Base-by-base conservation (phyloP, 2,888 invertebrate species). In the Idaea biselata region DNA sequence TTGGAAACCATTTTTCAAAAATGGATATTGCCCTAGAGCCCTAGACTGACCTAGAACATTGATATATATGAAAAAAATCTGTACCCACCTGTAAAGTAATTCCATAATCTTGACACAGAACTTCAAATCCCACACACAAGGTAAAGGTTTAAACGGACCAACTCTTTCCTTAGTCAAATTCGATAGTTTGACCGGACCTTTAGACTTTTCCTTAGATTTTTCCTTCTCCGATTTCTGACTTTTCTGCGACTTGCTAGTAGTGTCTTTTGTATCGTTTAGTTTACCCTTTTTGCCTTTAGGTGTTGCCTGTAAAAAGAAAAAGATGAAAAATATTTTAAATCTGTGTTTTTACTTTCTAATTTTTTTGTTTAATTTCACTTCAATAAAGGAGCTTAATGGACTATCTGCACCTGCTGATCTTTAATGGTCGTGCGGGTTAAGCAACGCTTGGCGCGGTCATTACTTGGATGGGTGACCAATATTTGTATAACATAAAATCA, bases 141-240 rank as follows among this genome's bases (percentile, higher is more conserved):
- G 87, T 69, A 88, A 68, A 0, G 84, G 81, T 66, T 87, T 91
- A 68, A 92, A 92, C 0, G 89, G 86, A 0, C 83, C 86, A 0
- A 83, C 81, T 63, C 85, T 82, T 8, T 91, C 90, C 60, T 87
- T 89, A 1, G 80, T 78, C 63, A 88, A 60, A 57, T 77, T 83
- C 0, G 83, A 73, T 18, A 87, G 33, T 63, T 89, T 91, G 0
- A 72, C 72, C 0, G 84, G 77, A 0, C 68, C 77, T 62, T 87
- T 89, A 7, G 77, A 82, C 60, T 87, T 88, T 0, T 84, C 84
- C 67, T 84, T 84, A 64, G 84, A 85, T 0, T 87, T 82, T 7
- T 78, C 83, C 60, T 87, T 87, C 0, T 84, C 83, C 67, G 87
- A 82, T 62, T 83, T 86, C 56, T 84, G 87, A 63, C 78, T 86